These are phyloP conservation scores for Albula glossodonta DNA, from an alignment of 2,113 vertebrate species.

Conservation along the genomic window DNA sequence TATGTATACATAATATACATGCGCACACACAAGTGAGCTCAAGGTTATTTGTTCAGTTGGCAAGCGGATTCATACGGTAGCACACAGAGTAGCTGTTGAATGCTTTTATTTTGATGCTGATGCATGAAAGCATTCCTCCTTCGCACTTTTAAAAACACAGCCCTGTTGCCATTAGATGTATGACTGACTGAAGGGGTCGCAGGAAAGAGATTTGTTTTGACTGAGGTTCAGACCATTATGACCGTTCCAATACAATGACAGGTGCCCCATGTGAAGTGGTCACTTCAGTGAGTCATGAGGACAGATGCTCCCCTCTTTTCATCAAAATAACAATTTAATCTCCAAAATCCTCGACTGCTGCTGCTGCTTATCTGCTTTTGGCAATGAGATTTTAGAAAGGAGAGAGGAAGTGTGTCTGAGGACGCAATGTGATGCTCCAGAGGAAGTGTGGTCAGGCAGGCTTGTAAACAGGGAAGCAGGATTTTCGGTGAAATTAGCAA, in stretches of 20 bases:
- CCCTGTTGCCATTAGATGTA: not conserved
- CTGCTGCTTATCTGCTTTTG: not conserved
- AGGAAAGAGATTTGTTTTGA: not conserved
- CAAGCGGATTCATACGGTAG: not conserved
- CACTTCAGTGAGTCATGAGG: not conserved
- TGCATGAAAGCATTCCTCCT: not conserved
- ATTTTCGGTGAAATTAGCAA: not conserved
- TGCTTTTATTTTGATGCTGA: not conserved
- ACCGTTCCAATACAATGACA: not conserved
- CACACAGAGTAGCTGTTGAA: not conserved
- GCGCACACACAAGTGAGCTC: not conserved
- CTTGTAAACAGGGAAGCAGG: constrained; percentile 12
- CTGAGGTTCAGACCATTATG: not conserved
- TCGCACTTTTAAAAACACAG: not conserved
- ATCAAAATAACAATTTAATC: not conserved
- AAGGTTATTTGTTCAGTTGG: constrained; percentile 4
- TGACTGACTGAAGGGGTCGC: not conserved
- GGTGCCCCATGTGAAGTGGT: not conserved
- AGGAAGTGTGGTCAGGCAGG: constrained; percentile 9
- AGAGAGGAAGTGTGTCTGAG: not conserved
- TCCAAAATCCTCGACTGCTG: not conserved
- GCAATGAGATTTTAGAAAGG: not conserved
- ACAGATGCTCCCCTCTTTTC: not conserved
- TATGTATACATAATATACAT: not conserved
- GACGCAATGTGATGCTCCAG: not conserved